phyloP scores from a whole-genome alignment of 2,113 vertebrate species.

The Manacus vitellinus region DNA sequence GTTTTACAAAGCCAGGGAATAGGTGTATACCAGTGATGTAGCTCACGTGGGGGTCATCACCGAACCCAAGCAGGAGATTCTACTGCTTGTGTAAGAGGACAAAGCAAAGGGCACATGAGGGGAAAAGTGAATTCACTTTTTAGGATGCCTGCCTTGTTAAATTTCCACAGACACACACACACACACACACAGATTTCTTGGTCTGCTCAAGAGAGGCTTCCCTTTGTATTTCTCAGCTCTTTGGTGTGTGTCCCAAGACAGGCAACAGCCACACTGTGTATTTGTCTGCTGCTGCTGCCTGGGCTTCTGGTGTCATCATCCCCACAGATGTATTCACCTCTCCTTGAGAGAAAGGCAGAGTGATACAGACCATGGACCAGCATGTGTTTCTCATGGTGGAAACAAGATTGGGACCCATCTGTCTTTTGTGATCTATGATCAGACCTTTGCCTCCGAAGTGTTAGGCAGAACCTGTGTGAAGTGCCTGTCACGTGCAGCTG shows the following conservation, averaged over 20 bases:
- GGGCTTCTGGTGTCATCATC: not conserved
- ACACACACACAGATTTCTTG: not conserved
- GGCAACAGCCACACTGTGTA: not conserved
- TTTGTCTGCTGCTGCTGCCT: not conserved
- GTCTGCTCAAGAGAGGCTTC: not conserved
- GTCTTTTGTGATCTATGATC: not conserved
- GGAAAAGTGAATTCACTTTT: not conserved
- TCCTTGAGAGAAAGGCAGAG: not conserved
- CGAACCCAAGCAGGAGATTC: not conserved
- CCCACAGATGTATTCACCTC: not conserved
- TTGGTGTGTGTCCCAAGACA: not conserved
- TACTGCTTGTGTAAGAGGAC: not conserved
- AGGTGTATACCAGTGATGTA: fast-evolving
- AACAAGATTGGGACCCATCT: not conserved
- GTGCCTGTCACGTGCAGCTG: not conserved
- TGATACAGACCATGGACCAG: not conserved
- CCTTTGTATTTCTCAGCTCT: not conserved
- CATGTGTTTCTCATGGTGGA: not conserved
- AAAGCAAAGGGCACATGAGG: not conserved
- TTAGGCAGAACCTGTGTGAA: not conserved
- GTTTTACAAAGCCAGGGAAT: not conserved
- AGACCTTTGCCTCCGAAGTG: not conserved
- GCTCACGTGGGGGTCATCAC: not conserved
- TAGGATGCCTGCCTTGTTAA: not conserved
- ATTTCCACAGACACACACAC: not conserved